Percentiles rank a stretch among this genome's conserved stretches.
phyloP scores from a whole-genome alignment of 2,797 vertebrate genomes.

The Ataeniobius toweri region DNA sequence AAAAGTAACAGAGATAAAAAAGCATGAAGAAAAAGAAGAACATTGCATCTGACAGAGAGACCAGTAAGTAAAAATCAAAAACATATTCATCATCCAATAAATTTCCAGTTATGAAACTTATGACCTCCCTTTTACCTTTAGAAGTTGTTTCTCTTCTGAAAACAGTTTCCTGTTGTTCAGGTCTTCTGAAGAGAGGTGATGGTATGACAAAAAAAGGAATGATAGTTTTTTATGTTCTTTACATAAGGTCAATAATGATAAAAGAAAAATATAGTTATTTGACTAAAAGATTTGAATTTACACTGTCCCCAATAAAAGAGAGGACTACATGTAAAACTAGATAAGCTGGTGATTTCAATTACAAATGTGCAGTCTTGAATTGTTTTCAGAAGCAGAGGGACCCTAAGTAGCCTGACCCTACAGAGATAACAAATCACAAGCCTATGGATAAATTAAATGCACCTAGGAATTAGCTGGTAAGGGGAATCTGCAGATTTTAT shows the following conservation, averaged over 20 bases:
- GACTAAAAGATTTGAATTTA: background rate
- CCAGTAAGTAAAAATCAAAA: slow-evolving; percentile 23
- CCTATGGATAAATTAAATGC: background rate
- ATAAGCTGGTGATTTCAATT: background rate
- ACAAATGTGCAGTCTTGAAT: background rate
- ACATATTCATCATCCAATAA: background rate
- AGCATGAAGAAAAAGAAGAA: slow-evolving; percentile 10
- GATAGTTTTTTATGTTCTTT: slow-evolving; percentile 24
- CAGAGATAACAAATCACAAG: background rate
- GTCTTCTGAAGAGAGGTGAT: slow-evolving; percentile 21
- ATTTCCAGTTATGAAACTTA: slow-evolving; percentile 27
- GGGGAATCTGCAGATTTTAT: background rate
- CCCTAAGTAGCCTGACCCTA: background rate
- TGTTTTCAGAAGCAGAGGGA: background rate
- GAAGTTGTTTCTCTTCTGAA: slow-evolving; percentile 22
- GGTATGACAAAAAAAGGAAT: slow-evolving; percentile 12
- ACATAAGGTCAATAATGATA: slow-evolving; percentile 5
- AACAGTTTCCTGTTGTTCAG: slow-evolving; percentile 59
- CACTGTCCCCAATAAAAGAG: background rate
- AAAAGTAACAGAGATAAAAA: slow-evolving; percentile 12
- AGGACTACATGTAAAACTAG: background rate
- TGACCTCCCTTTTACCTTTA: slow-evolving; percentile 55
- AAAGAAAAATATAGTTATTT: background rate
- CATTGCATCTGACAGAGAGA: slow-evolving; percentile 1
- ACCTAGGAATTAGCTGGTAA: background rate